Conservation (phyloP, 1,140 invertebrate genomes). For the Drosophila navojoa region DNA sequence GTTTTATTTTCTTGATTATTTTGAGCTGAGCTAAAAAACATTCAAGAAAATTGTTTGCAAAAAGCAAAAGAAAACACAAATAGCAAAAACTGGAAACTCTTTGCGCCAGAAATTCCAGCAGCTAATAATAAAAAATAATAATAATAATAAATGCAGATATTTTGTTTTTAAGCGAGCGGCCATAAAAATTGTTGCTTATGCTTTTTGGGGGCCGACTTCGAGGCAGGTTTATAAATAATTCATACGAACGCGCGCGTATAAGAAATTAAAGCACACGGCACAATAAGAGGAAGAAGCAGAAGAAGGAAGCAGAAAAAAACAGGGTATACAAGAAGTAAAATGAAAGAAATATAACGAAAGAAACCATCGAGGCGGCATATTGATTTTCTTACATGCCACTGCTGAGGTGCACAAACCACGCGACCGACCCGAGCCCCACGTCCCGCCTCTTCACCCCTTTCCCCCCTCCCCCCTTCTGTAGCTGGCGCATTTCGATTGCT, state of each 20-base stretch:
- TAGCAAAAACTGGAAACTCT: constrained; percentile 50
- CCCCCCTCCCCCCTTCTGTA: not conserved
- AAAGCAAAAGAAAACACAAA: constrained; percentile 7
- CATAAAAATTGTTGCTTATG: constrained; percentile 79
- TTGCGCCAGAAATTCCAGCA: constrained; percentile 63
- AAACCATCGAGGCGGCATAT: constrained; percentile 67
- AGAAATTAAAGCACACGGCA: constrained; percentile 67
- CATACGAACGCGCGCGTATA: constrained; percentile 64
- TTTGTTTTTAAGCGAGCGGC: constrained; percentile 37
- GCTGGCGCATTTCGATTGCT: constrained; percentile 37
- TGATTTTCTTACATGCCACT: constrained; percentile 66
- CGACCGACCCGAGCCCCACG: not conserved
- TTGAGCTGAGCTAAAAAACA: constrained; percentile 36
- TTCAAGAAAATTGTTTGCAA: constrained; percentile 60
- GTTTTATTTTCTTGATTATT: constrained; percentile 27
- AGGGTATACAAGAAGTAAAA: constrained; percentile 12
- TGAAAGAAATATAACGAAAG: constrained; percentile 7
- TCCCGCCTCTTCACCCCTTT: no score
- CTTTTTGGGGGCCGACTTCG: constrained; percentile 36
- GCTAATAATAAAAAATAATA: constrained; percentile 74
- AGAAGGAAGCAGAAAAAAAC: no score
- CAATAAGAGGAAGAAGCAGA: not conserved
- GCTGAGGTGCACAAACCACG: constrained; percentile 27
- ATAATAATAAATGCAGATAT: constrained; percentile 55
- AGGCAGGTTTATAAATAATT: constrained; percentile 77